Evolutionary conservation across 2,797 vertebrate genomes (phyloP).

Genomic region (Melanotaenia boesemani): DNA sequence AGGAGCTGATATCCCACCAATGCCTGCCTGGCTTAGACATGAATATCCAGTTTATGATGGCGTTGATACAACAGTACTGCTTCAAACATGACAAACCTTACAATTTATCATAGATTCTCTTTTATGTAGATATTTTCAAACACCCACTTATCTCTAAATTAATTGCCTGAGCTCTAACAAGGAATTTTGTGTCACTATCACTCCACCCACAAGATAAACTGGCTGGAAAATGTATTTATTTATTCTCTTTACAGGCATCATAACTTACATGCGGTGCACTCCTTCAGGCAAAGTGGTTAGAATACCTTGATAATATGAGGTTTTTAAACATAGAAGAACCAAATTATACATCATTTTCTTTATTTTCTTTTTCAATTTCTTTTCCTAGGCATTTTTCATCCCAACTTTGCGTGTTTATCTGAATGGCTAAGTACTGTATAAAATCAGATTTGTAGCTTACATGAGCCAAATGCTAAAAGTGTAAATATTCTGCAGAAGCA

Average conservation of each 20-base stretch:
- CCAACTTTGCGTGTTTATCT: neutral
- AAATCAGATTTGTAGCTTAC: no score
- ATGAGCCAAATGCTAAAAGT: no score
- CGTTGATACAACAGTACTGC: slow-evolving; percentile 54
- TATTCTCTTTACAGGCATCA: slow-evolving; percentile 32
- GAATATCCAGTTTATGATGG: slow-evolving; percentile 60
- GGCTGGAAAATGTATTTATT: slow-evolving; percentile 35
- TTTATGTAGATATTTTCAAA: slow-evolving; percentile 54
- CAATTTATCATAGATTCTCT: slow-evolving; percentile 58
- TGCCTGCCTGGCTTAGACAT: slow-evolving; percentile 53
- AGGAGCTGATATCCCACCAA: slow-evolving; percentile 59
- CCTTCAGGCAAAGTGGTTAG: slow-evolving; percentile 4
- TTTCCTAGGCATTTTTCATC: neutral
- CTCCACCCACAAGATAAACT: slow-evolving; percentile 34
- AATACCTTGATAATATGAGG: neutral
- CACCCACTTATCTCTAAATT: slow-evolving; percentile 42
- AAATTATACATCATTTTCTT: slow-evolving; percentile 17
- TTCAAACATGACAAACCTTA: slow-evolving; percentile 54
- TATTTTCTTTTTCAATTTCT: neutral
- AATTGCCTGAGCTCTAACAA: slow-evolving; percentile 34
- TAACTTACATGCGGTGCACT: slow-evolving; percentile 30
- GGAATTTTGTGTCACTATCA: slow-evolving; percentile 35
- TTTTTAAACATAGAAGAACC: neutral
- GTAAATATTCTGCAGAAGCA: neutral
- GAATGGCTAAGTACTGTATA: neutral